phyloP scores from a whole-genome alignment of 2,113 vertebrate species.

The Panurus biarmicus region DNA sequence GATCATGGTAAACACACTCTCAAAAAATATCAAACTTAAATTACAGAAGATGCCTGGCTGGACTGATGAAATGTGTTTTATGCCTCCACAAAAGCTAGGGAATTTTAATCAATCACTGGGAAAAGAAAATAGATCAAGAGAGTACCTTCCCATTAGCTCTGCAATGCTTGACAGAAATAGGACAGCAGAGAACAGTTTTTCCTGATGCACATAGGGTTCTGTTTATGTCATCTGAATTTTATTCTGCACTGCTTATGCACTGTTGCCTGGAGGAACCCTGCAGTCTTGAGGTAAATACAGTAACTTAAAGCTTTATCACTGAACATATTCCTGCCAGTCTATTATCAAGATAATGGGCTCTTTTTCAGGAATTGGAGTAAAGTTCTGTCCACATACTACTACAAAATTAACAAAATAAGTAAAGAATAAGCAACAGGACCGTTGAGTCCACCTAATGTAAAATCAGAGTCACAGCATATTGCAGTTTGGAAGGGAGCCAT shows the following conservation, averaged over 20 bases:
- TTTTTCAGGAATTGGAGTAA: not conserved
- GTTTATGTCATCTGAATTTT: slow-evolving; percentile 60
- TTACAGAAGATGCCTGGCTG: not conserved
- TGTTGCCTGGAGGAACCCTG: slow-evolving; percentile 48
- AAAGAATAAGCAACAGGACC: not conserved
- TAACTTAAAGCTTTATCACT: slow-evolving; percentile 24
- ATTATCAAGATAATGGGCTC: not conserved
- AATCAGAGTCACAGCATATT: not conserved
- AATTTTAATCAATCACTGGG: slow-evolving; percentile 13
- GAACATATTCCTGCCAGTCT: not conserved
- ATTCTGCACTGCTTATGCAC: slow-evolving; percentile 9
- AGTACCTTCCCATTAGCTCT: slow-evolving; percentile 38
- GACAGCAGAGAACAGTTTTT: slow-evolving; percentile 44
- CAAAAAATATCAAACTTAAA: not conserved
- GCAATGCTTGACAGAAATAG: slow-evolving; percentile 72
- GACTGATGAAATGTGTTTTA: not conserved
- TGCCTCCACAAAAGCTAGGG: not conserved
- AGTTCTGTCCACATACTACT: not conserved
- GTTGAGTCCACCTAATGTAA: not conserved
- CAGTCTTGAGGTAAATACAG: slow-evolving; percentile 31
- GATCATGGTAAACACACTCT: not conserved
- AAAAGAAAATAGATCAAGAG: slow-evolving; percentile 55
- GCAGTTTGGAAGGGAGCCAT: not conserved
- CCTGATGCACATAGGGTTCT: slow-evolving; percentile 22
- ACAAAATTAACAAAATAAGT: not conserved